A percentile compares a stretch with the other conserved stretches of the same genome.
Evolutionary conservation across 1,140 invertebrate genomes (phyloP).

Genomic region (Nephila pilipes): DNA sequence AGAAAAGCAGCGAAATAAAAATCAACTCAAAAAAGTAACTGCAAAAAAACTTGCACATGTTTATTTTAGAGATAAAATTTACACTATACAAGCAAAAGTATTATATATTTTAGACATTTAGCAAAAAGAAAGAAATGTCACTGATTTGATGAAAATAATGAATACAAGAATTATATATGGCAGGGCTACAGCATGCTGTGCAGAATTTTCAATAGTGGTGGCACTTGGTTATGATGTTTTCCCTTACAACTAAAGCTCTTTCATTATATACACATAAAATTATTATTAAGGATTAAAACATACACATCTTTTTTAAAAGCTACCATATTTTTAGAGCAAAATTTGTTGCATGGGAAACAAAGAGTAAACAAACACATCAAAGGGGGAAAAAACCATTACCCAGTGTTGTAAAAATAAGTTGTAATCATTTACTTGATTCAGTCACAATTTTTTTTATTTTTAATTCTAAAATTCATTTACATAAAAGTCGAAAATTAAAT

Average conservation of each 20-base stretch:
- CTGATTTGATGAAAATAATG: conserved; percentile 46
- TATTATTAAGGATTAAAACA: conserved; percentile 38
- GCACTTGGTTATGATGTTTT: conserved; percentile 58
- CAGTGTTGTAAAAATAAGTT: not conserved
- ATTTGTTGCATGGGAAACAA: not conserved
- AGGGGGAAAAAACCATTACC: not conserved
- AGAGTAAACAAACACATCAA: not conserved
- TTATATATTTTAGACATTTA: conserved; percentile 50
- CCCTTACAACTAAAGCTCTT: conserved; percentile 61
- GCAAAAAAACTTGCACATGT: conserved; percentile 28
- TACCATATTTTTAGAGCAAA: not conserved
- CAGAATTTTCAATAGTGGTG: conserved; percentile 36
- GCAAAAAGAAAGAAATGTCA: conserved; percentile 61
- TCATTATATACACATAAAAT: conserved; percentile 65
- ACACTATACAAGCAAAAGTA: conserved; percentile 73
- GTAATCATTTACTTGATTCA: not conserved
- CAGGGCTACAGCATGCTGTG: conserved; percentile 51
- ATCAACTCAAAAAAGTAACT: conserved; percentile 24
- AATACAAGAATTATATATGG: conserved; percentile 51
- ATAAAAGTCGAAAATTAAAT: not conserved
- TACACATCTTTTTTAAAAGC: not conserved
- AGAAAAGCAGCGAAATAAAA: not conserved
- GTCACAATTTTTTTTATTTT: not conserved
- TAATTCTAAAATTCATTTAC: not conserved
- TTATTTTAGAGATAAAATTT: conserved; percentile 72